phyloP scores from a whole-genome alignment of 2,113 vertebrate species.

The Pitta sordida region DNA sequence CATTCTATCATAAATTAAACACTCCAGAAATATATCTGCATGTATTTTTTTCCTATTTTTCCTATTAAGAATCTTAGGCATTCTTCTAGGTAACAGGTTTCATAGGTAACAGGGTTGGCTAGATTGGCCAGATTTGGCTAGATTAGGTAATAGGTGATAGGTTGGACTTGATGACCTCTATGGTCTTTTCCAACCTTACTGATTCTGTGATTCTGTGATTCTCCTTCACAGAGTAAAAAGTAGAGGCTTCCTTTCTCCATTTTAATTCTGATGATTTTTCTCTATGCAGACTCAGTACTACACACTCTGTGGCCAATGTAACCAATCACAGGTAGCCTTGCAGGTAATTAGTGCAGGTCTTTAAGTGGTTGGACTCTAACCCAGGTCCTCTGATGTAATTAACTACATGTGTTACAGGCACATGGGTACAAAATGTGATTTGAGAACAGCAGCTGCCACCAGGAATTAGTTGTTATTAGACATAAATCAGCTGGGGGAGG shows the following conservation, averaged over 20 bases:
- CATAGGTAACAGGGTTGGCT: no score
- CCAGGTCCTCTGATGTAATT: background rate
- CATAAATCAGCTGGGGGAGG: no score
- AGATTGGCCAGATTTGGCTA: no score
- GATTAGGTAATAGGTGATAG: no score
- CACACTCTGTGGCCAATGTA: background rate
- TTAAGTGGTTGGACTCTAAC: background rate
- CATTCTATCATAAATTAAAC: background rate
- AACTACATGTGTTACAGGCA: background rate
- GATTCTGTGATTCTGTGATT: no score
- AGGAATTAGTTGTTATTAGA: background rate
- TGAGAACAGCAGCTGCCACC: background rate
- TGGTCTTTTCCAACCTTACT: no score
- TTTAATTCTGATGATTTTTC: background rate
- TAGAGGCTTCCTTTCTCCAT: background rate
- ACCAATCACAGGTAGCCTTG: background rate
- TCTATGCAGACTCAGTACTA: background rate
- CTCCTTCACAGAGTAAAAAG: background rate
- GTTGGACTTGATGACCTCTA: no score
- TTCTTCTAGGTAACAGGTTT: no score
- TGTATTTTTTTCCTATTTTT: background rate
- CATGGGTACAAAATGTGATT: slow-evolving; percentile 4
- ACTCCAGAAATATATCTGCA: background rate
- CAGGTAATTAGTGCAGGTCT: background rate
- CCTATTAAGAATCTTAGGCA: background rate